Percentiles rank a stretch among this genome's conserved stretches.
Conservation (phyloP, 2,797 vertebrate species). For the Oreochromis grahami region DNA sequence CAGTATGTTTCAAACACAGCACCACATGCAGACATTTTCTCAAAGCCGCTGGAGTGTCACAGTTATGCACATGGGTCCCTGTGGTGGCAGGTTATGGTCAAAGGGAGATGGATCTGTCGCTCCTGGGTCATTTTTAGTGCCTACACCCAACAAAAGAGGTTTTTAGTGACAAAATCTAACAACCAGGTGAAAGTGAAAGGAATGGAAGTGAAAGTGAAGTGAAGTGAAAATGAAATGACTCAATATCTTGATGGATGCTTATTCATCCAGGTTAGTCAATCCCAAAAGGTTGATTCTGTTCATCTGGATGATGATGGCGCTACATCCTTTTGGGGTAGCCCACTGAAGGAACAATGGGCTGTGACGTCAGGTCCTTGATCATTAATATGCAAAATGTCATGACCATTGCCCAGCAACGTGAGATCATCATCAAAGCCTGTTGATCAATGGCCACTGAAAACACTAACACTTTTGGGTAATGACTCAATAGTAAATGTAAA, state of each 20-base stretch:
- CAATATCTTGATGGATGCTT: background rate
- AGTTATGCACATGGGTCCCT: background rate
- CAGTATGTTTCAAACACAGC: background rate
- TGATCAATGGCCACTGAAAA: background rate
- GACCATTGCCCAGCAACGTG: background rate
- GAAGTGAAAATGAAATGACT: background rate
- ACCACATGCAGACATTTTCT: background rate
- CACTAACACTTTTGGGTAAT: background rate
- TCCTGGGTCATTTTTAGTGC: background rate
- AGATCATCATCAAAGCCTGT: background rate
- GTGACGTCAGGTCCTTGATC: background rate
- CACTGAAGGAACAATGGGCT: background rate
- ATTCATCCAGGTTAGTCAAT: background rate
- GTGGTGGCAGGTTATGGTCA: background rate
- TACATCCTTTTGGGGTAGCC: background rate
- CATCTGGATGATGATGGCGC: background rate
- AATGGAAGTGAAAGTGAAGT: background rate
- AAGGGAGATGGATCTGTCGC: background rate
- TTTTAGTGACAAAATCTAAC: background rate
- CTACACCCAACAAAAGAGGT: background rate
- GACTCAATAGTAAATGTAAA: background rate
- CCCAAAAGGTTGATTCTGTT: background rate
- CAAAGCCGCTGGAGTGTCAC: background rate
- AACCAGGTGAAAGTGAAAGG: background rate
- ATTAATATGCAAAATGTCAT: background rate